Evolutionary conservation across 1,140 invertebrate genomes (phyloP), one percentile per base, ranked within the genome.

Genomic region (Aplysia californica): DNA sequence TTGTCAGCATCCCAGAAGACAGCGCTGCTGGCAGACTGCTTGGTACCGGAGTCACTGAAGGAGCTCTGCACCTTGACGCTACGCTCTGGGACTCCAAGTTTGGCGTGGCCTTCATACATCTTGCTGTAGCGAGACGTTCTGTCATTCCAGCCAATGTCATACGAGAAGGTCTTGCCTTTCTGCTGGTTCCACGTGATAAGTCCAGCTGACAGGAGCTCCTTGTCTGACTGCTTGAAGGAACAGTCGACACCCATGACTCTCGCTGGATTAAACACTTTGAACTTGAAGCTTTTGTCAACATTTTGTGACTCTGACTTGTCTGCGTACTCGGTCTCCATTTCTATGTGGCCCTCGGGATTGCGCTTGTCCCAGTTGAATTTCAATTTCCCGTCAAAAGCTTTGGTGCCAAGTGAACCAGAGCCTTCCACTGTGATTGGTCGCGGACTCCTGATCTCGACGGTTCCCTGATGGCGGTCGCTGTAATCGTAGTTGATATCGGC

Each of bases 1-100:
- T 67, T 77, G 29, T 84, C 81, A 33, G 84, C 80, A 82, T 87
- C 85, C 86, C 86, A 87, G 41, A 82, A 67, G 20, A 86, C 23
- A 2, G 79, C 65, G 39, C 64, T 56, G 26, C 50, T 56, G 15
- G 75, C 65, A 21, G 41, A 44, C 21, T 55, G 20, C 20, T 20
- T 64, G 1, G 50, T 55, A 2, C 66, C 77, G 15, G 69, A 64
- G 66, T 78, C 59, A 36, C 65, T 75, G 74, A 73, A 78, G 6
- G 76, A 44, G 18, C 73, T 77, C 36, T 67, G 58, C 4, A 76
- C 41, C 71, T 80, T 76, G 21, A 80, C 59, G 39, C 69, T 80
- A 21, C 81, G 76, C 59, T 65, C 64, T 15, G 81, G 81, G 0
- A 76, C 31, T 1, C 55, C 76, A 35, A 82, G 41, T 71, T 75